A percentile compares a stretch with the other conserved stretches of the same genome.
Evolutionary conservation across 2,797 vertebrate species (phyloP).

Genomic region (Pipistrellus pygmaeus): DNA sequence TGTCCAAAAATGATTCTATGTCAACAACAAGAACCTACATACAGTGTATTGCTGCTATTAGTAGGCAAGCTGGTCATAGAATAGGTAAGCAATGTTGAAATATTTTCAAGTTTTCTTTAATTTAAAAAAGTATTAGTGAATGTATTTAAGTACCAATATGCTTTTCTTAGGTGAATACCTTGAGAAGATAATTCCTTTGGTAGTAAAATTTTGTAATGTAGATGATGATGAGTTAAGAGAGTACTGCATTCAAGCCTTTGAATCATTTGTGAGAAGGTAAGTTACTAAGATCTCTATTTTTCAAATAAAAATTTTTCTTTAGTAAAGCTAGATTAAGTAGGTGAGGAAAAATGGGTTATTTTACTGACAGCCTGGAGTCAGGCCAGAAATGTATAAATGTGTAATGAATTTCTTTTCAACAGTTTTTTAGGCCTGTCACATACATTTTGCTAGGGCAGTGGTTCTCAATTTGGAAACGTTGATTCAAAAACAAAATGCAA

Average conservation of each 20-base stretch:
- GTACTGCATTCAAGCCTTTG: conserved; percentile 99
- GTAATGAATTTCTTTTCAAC: conserved; percentile 4
- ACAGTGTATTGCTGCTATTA: conserved; percentile 99
- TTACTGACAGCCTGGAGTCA: not conserved
- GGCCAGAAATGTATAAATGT: conserved; percentile 7
- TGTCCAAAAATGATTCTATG: conserved; percentile 99
- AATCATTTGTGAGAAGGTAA: conserved; percentile 98
- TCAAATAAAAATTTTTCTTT: not conserved
- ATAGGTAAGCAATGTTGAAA: conserved; percentile 92
- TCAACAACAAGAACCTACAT: conserved; percentile 99
- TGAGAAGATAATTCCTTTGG: conserved; percentile 98
- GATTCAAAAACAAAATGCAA: conserved; percentile 5
- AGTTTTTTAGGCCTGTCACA: not conserved
- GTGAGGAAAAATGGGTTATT: conserved; percentile 7
- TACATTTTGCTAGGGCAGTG: conserved; percentile 3
- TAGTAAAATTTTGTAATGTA: conserved; percentile 99
- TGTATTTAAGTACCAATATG: conserved; percentile 76
- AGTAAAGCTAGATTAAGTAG: not conserved
- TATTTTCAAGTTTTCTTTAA: conserved; percentile 54
- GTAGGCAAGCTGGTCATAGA: conserved; percentile 98
- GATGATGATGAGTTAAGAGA: conserved; percentile 98
- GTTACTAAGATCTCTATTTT: conserved; percentile 50
- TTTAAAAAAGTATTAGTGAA: not conserved
- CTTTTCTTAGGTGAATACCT: conserved; percentile 93
- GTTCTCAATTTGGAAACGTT: conserved; percentile 44